Base-by-base conservation (phyloP, 2,797 vertebrate genomes). In the Cossypha polioptera region DNA sequence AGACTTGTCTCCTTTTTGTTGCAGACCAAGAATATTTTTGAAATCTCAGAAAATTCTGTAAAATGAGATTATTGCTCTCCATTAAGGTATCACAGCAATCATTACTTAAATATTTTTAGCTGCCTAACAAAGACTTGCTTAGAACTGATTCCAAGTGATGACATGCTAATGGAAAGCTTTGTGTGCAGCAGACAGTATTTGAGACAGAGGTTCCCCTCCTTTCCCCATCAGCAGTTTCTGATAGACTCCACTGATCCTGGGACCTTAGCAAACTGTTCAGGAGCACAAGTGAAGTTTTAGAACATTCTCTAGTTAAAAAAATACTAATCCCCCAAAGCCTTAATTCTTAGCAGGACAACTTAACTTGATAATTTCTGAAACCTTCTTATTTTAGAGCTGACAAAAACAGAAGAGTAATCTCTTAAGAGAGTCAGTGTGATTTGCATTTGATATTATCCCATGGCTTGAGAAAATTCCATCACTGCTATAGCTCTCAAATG, bases 81-180 rank as follows among this genome's bases (percentile, higher is more conserved):
- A 38, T 88, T 72, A 58, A 86, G 85, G 38, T 92, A 86, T 88
- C 75, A 68, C 36, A 78, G 68, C 43, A 81, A 92, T 72, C 35
- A 53, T 66, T 88, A 62, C 82, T 88, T 90, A 87, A 93, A 74
- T 87, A 85, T 42, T 83, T 86, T 88, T 78, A 88, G 31, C 63
- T 82, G 66, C 67, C 69, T 53, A 26, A 80, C 62, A 89, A 80
- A 85, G 69, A 29, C 53, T 83, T 95, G 54, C 75, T 93, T 66
- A 95, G 89, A 93, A 91, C 47, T 63, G 76, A 57, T 86, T 96
- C 92, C 94, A 94, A 77, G 67, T 43, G 87, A 90, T 91, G 94
- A 95, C 92, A 95, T 72, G 61, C 40, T 90, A 94, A 94, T 88
- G 29, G 75, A 74, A 89, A 92, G 33, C n/a, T 90, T 57, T 86